These are phyloP conservation scores for Myripristis jacobus DNA, from an alignment of 2,797 vertebrate species.

Conservation along the genomic window DNA sequence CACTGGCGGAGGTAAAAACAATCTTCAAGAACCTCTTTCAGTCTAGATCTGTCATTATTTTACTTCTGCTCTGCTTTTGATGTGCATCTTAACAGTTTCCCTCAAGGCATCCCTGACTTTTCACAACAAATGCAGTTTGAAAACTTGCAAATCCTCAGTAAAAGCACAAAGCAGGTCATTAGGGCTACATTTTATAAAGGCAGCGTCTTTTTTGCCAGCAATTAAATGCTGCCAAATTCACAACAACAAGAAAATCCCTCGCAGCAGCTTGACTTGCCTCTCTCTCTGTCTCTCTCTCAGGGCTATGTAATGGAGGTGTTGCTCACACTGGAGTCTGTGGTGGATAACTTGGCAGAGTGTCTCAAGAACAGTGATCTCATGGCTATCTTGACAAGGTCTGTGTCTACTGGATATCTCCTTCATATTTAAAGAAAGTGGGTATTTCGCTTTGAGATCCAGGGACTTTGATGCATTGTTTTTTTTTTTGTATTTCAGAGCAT, in stretches of 20 bases:
- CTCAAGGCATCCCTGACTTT: not conserved
- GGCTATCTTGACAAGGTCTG: constrained; percentile 91
- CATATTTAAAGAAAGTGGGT: not conserved
- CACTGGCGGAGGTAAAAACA: too few relatives aligned
- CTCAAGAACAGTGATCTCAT: constrained; percentile 95
- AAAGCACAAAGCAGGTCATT: not conserved
- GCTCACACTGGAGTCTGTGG: constrained; percentile 95
- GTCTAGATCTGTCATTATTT: not conserved
- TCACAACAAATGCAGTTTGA: constrained; percentile 3
- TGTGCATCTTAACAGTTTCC: not conserved
- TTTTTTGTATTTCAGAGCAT: constrained; percentile 83
- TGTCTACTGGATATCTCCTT: not conserved
- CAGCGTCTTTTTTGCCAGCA: not conserved
- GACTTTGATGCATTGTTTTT: not conserved
- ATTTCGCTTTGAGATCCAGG: not conserved
- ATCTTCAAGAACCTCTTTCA: too few relatives aligned
- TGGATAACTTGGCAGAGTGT: constrained; percentile 97
- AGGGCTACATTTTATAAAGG: not conserved
- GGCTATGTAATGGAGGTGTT: constrained; percentile 98
- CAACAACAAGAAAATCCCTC: not conserved
- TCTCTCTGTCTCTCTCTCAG: constrained; percentile 71
- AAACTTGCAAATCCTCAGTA: not conserved
- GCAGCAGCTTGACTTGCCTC: not conserved
- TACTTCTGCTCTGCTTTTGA: not conserved
- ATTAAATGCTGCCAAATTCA: not conserved